Percentiles rank a stretch among this genome's conserved stretches.
phyloP scores from a whole-genome alignment of 2,113 vertebrate genomes.

The Dicaeum eximium region DNA sequence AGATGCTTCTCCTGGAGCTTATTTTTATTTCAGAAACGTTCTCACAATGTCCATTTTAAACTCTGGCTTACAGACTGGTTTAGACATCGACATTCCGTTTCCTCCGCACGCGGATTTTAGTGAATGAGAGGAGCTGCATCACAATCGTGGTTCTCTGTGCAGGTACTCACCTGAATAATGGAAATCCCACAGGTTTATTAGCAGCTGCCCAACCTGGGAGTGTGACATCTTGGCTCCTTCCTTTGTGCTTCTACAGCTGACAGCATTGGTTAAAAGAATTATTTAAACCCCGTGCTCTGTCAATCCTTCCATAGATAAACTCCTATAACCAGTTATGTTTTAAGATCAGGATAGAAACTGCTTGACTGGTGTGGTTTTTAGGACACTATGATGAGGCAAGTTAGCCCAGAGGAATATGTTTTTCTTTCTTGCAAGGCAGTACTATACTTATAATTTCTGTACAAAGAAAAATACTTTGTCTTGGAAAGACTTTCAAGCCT shows the following conservation, averaged over 20 bases:
- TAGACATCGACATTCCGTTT: accelerated
- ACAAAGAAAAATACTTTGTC: background rate
- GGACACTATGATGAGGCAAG: background rate
- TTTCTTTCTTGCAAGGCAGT: background rate
- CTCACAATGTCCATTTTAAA: background rate
- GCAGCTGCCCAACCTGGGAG: background rate
- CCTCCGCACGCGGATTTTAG: background rate
- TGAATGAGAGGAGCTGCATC: background rate
- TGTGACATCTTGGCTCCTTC: background rate
- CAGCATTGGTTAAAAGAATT: background rate
- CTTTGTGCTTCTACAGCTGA: background rate
- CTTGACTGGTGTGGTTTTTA: background rate
- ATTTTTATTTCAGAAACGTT: background rate
- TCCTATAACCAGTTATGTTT: background rate
- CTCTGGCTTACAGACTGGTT: background rate
- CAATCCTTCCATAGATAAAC: background rate
- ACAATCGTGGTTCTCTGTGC: background rate
- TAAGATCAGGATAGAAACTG: background rate
- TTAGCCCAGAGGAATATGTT: background rate
- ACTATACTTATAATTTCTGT: background rate
- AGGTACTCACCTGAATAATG: background rate
- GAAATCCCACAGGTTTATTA: background rate
- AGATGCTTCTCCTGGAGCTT: background rate
- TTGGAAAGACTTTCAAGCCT: background rate
- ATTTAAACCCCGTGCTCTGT: background rate